Conservation (phyloP, 2,113 vertebrate species). For the Neomonachus schauinslandi region DNA sequence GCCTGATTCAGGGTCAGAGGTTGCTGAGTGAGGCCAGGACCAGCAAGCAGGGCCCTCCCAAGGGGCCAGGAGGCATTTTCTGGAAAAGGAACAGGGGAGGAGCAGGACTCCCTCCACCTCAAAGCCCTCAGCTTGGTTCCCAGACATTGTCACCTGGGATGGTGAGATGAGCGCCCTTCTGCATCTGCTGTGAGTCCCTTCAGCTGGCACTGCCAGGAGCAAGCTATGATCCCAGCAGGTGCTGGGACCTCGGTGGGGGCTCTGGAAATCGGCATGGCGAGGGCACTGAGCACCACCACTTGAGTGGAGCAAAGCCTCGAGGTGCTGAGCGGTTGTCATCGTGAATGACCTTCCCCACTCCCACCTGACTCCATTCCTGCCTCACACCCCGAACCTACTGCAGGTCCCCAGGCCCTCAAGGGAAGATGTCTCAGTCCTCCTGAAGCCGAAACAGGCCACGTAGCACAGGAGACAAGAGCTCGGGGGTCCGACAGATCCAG, state of each 20-base stretch:
- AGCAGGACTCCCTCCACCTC: neutral
- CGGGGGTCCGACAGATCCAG: neutral
- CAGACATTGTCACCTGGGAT: slow-evolving; percentile 87
- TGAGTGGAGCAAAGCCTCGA: neutral
- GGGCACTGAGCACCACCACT: neutral
- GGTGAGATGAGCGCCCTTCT: slow-evolving; percentile 86
- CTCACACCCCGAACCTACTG: neutral
- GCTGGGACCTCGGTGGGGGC: slow-evolving; percentile 68
- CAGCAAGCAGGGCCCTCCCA: slow-evolving; percentile 86
- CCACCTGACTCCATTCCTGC: neutral
- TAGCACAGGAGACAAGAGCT: fast-evolving
- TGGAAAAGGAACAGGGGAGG: neutral
- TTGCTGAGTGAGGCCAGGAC: slow-evolving; percentile 86
- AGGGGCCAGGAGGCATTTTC: slow-evolving; percentile 84
- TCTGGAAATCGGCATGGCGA: neutral
- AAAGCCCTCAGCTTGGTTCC: slow-evolving; percentile 87
- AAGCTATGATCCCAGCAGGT: slow-evolving; percentile 87
- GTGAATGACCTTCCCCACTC: neutral
- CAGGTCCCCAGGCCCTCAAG: neutral
- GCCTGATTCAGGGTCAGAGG: slow-evolving; percentile 84
- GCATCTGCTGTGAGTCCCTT: slow-evolving; percentile 51
- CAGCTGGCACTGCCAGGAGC: slow-evolving; percentile 86
- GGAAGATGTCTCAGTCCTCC: neutral
- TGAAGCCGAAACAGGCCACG: neutral
- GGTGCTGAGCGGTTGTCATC: neutral